phyloP scores from a whole-genome alignment of 2,113 vertebrate species.

The Galemys pyrenaicus region DNA sequence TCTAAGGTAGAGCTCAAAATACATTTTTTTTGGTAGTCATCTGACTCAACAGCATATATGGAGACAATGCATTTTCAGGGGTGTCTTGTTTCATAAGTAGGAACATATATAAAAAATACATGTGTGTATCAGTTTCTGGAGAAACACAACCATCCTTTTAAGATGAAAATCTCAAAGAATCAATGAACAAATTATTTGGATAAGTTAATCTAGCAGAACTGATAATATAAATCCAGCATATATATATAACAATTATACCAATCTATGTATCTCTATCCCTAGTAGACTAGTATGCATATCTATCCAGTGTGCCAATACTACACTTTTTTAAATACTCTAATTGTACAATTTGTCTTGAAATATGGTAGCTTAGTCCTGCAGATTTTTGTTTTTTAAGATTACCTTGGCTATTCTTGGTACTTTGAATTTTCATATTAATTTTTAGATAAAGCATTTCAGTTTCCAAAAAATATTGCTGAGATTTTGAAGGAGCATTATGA shows the following conservation, averaged over 20 bases:
- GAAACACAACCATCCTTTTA: not conserved
- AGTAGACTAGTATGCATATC: no score
- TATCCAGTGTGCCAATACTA: not conserved
- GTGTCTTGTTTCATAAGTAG: not conserved
- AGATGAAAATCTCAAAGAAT: not conserved
- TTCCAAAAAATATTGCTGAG: not conserved
- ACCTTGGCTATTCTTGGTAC: not conserved
- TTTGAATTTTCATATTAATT: not conserved
- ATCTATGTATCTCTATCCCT: not conserved
- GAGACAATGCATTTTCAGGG: not conserved
- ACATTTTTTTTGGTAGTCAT: not conserved
- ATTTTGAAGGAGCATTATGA: not conserved
- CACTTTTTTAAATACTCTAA: not conserved
- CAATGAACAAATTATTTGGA: not conserved
- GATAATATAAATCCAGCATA: not conserved
- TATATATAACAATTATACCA: not conserved
- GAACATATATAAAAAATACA: no score
- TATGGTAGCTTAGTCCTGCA: not conserved
- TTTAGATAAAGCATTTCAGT: not conserved
- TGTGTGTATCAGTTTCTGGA: not conserved
- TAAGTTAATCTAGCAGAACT: not conserved
- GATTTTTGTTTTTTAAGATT: not conserved
- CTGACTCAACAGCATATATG: not conserved
- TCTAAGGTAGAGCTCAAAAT: not conserved
- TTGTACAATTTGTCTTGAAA: not conserved